Evolutionary conservation across 2,888 invertebrate genomes (phyloP).

Genomic region (Oxystoma pomonae): DNA sequence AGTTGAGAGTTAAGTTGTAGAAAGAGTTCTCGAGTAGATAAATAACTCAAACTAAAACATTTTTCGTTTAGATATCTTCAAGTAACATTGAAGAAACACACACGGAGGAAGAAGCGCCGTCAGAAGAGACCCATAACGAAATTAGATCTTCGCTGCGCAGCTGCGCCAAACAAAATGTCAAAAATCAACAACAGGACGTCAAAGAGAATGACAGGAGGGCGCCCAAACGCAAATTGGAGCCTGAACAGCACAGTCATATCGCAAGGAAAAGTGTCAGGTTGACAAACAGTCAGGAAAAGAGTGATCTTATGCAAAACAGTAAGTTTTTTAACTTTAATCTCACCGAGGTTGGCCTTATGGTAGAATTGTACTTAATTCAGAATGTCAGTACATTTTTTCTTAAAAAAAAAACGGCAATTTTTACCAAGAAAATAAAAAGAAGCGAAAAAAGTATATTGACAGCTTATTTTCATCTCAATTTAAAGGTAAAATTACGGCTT

Average conservation of each 20-base stretch:
- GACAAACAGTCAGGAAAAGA: constrained; percentile 32
- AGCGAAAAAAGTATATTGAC: too few relatives aligned
- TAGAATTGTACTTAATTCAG: too few relatives aligned
- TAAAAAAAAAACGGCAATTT: too few relatives aligned
- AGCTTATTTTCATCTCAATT: too few relatives aligned
- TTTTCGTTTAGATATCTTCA: constrained; percentile 55
- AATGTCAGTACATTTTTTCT: too few relatives aligned
- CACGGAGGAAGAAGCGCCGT: constrained; percentile 6
- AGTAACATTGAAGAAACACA: constrained; percentile 51
- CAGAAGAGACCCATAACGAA: constrained; percentile 2
- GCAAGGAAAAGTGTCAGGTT: constrained; percentile 36
- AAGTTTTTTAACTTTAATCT: background rate
- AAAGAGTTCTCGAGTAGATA: too few relatives aligned
- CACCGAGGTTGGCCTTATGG: too few relatives aligned
- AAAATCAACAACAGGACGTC: constrained; percentile 1
- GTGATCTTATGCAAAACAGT: background rate
- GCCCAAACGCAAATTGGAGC: constrained; percentile 23
- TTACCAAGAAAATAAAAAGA: too few relatives aligned
- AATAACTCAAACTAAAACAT: too few relatives aligned
- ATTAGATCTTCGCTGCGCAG: constrained; percentile 16
- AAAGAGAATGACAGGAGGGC: constrained; percentile 18
- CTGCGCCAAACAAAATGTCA: constrained; percentile 6
- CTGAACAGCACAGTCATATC: constrained; percentile 22
- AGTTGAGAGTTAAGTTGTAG: too few relatives aligned
- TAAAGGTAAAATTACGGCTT: too few relatives aligned